Evolutionary conservation across 2,797 vertebrate species (phyloP).

Genomic region (Rousettus madagascariensis): DNA sequence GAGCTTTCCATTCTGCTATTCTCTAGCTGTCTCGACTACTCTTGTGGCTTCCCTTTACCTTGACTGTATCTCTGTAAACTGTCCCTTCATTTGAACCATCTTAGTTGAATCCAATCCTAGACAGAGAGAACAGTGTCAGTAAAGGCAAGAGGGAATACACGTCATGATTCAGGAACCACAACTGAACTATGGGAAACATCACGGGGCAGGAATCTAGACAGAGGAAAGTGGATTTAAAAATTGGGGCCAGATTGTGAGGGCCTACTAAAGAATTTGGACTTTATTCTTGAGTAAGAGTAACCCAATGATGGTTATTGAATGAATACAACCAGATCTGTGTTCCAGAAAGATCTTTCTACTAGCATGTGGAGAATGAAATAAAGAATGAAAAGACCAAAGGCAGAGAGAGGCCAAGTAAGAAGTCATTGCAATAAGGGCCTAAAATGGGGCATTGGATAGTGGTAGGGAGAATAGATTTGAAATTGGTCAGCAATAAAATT

Average conservation of each 20-base stretch:
- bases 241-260: background rate
- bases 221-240: background rate
- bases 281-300: background rate
- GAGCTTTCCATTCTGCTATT: background rate
- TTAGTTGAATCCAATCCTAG: background rate
- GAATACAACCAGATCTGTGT: background rate
- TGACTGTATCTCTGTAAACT: background rate
- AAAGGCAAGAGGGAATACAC: slow-evolving; percentile 22
- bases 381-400: background rate
- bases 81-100: background rate
- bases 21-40: background rate
- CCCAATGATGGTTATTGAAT: background rate
- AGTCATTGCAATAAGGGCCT: background rate
- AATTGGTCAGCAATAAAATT: background rate
- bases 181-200: background rate
- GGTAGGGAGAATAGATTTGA: slow-evolving; percentile 11
- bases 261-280: background rate
- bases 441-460: background rate
- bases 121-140: background rate
- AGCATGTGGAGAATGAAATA: background rate
- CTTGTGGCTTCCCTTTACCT: background rate
- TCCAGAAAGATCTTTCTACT: background rate
- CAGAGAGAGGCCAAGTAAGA: background rate
- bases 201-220: background rate
- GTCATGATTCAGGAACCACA: background rate